Base-by-base conservation (phyloP, 30 jellyfish, hydroid and myxozoan species). In the Pelagia noctiluca region DNA sequence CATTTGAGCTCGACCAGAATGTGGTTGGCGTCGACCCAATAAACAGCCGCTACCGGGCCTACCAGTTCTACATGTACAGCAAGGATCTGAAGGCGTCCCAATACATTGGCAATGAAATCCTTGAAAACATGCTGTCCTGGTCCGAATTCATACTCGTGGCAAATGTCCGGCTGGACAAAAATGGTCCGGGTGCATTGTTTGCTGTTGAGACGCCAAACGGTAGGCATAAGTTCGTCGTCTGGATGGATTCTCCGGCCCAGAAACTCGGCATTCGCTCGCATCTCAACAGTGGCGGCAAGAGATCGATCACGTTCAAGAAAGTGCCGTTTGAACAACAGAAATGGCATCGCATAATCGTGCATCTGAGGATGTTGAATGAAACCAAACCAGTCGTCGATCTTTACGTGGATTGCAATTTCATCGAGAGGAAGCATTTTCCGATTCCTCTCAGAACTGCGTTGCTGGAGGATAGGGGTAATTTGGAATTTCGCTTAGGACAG, bases 281-380 rank as follows among this genome's bases (percentile, higher is more conserved):
- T 66, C 84, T 76, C 5, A 76, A 75, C 21, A 66, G 80, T 28
- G 64, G 11, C 4, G 93, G 97, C 8, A 83, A 89, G 70, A 77
- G 82, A 19, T 50, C 78, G 32, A 42, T 94, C 46, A 86, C 74
- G 28, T 94, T 94, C 61, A 83, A 75, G 66, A 72, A 88, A 24
- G 80, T 94, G 35, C 99, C 99, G 4, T 63, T 94, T 63, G 61
- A 78, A 62, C 97, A 88, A 50, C 95, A 88, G 50, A 61, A 78
- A 24, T 94, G 99, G 99, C 99, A 94, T 63, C 94, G 95, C 34
- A 81, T 94, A 18, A 91, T 94, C 2, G 19, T 94, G 18, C 97
- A 85, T 54, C 52, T 94, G 72, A 50, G 78, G 64, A 71, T 75
- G 57, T 53, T 88, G 73, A 82, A 88, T 38, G 77, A 79, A 3